Percentiles rank a stretch among this genome's conserved stretches.
Conservation (phyloP, 1,140 invertebrate genomes). For the Brachionus rubens region DNA sequence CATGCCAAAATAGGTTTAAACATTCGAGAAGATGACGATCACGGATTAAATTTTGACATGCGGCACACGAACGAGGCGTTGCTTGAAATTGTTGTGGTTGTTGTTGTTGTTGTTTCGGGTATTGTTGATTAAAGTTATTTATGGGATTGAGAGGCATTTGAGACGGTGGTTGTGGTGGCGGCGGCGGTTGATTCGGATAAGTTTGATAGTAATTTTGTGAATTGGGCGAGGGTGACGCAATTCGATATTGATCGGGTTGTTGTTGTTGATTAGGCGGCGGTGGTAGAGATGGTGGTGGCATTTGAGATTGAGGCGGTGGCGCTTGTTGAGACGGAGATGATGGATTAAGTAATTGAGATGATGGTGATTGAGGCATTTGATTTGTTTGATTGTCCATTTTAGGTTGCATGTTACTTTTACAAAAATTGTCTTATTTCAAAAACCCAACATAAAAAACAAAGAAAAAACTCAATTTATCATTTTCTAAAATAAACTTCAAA, state of each 20-base stretch:
- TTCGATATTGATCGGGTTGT: background rate
- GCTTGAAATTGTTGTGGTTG: no score
- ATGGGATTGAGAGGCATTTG: slow-evolving; percentile 11
- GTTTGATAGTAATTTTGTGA: background rate
- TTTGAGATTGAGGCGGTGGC: background rate
- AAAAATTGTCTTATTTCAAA: no score
- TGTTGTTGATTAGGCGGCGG: background rate
- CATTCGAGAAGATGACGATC: slow-evolving; percentile 37
- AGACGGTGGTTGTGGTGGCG: background rate
- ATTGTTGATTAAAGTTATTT: slow-evolving; percentile 26
- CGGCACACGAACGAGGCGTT: slow-evolving; percentile 3
- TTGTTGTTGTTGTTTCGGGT: background rate
- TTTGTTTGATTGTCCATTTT: slow-evolving; percentile 34
- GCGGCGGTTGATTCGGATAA: background rate
- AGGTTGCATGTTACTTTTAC: background rate
- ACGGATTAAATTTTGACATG: slow-evolving; percentile 3
- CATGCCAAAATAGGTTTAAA: slow-evolving; percentile 24
- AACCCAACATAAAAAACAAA: background rate
- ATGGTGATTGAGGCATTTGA: background rate
- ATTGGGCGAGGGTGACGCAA: background rate
- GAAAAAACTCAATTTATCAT: background rate
- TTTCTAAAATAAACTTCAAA: background rate
- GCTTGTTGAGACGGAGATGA: background rate
- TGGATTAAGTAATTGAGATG: background rate
- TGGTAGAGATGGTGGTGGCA: background rate